Percentiles rank a stretch among this genome's conserved stretches.
phyloP scores from a whole-genome alignment of 2,888 invertebrate species.

The Acronicta leporina region DNA sequence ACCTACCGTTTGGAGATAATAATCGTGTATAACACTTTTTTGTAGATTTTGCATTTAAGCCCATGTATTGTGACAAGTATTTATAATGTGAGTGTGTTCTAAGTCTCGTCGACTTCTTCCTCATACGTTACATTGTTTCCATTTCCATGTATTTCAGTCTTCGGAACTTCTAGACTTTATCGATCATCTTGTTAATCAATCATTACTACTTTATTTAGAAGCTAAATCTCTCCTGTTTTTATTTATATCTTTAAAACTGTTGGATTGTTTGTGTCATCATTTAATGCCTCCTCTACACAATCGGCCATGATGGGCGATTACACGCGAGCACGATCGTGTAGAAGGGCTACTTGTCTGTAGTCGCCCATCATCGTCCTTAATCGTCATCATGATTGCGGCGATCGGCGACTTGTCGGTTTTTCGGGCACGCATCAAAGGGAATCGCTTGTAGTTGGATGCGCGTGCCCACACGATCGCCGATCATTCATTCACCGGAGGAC shows the following conservation, averaged over 20 bases:
- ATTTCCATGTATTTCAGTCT: conserved; percentile 48
- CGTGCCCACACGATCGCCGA: no score
- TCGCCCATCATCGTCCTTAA: no score
- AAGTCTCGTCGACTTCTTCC: conserved; percentile 71
- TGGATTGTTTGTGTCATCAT: conserved; percentile 37
- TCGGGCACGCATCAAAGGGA: no score
- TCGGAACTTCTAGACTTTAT: conserved; percentile 37
- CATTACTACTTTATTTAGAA: conserved; percentile 15
- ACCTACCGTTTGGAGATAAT: conserved; percentile 82
- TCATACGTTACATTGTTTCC: conserved; percentile 54
- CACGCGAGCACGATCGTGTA: no score
- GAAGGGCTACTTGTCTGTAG: no score
- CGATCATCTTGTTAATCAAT: conserved; percentile 30
- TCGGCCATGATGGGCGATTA: no score
- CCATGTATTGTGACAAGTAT: conserved; percentile 86
- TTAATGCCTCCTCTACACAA: no score
- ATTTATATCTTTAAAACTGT: conserved; percentile 18
- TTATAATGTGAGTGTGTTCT: conserved; percentile 85
- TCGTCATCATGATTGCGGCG: no score
- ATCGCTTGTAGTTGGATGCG: no score
- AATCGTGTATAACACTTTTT: conserved; percentile 85
- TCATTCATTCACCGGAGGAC: no score
- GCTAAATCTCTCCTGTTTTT: conserved; percentile 2
- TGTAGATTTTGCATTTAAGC: conserved; percentile 87
- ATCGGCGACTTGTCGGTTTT: no score